Evolutionary conservation across 2,888 invertebrate genomes (phyloP), one percentile per base, ranked within the genome.

Genomic region (Phrixothrix hirtus): DNA sequence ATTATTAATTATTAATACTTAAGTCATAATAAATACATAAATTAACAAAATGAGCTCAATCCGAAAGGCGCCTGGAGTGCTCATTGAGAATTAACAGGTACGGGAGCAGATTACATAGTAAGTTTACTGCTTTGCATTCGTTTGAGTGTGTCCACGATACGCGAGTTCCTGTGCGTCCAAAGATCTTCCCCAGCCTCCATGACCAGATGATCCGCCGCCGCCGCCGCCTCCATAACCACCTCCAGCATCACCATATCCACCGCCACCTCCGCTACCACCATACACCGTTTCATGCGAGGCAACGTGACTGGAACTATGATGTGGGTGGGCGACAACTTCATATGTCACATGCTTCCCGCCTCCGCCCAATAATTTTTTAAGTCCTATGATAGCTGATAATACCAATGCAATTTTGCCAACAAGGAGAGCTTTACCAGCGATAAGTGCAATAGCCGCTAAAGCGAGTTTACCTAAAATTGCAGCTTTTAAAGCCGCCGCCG

Each of bases 361-460:
- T 69, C 75, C 74, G 41, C 87, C 85, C 60, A 92, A 75, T 39
- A 92, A 78, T 73, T 92, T 92, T 81, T 91, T 91, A 73, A 92
- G 76, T 1, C 91, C 91, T 66, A 92, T 91, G 51, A 92, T 87
- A 41, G 88, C 87, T 0, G 91, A 89, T 36, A 92, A 79, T 34
- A 92, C 89, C 58, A 92, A 79, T 16, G 92, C 92, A 67, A 92
- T 83, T 77, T 92, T 92, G 72, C 92, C 92, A 67, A 92, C 86
- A 60, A 92, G 75, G 65, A 92, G 78, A 38, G 92, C 92, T 74
- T 92, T 92, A 50, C 92, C 92, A 54, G 92, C 92, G 66, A 92
- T 89, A 65, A 92, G 75, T 15, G 92, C 92, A 62, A 92, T 89
- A 39, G 86, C 89, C 41, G 89, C 91, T 32, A 92, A 82, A 1